Percentiles rank a stretch among this genome's conserved stretches.
phyloP scores from a whole-genome alignment of 53 echinoderm and acorn worm genomes.

The Actinopyga echinites region DNA sequence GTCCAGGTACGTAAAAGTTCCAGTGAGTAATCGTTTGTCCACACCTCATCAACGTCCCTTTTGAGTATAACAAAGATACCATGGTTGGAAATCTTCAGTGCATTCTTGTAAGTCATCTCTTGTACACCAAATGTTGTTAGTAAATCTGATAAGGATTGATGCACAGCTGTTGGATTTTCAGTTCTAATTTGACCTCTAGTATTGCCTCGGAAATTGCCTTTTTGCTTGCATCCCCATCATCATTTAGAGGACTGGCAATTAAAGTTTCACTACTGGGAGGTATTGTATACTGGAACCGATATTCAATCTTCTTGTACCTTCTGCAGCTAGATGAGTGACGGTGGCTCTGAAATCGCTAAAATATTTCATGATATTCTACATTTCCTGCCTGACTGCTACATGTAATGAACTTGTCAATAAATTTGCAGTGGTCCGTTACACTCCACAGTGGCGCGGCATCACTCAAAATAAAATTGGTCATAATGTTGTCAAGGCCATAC shows the following conservation, averaged over 20 bases:
- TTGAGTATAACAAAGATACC: not conserved
- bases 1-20: slow-evolving; percentile 9
- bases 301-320: slow-evolving; percentile 4
- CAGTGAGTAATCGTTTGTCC: slow-evolving; percentile 35
- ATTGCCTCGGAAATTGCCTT: not conserved
- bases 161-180: too few species aligned
- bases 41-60: not conserved
- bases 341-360: slow-evolving; percentile 44
- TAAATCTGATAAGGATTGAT: not conserved
- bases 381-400: slow-evolving; percentile 31
- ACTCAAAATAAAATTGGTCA: slow-evolving; percentile 34
- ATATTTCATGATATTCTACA: slow-evolving; percentile 2
- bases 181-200: not conserved
- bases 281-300: slow-evolving; percentile 39
- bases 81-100: not conserved
- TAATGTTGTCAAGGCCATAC: slow-evolving; percentile 45
- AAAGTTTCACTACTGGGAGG: slow-evolving; percentile 25
- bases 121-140: not conserved
- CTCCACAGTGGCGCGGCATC: slow-evolving; percentile 28
- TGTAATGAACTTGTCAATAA: slow-evolving; percentile 47
- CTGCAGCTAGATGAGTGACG: slow-evolving; percentile 40
- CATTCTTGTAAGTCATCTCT: not conserved
- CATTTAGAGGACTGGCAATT: not conserved
- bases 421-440: slow-evolving; percentile 27
- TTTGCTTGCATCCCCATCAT: not conserved